These are phyloP conservation scores for Phoebastria nigripes DNA, from an alignment of 2,797 vertebrate genomes.

Conservation along the genomic window DNA sequence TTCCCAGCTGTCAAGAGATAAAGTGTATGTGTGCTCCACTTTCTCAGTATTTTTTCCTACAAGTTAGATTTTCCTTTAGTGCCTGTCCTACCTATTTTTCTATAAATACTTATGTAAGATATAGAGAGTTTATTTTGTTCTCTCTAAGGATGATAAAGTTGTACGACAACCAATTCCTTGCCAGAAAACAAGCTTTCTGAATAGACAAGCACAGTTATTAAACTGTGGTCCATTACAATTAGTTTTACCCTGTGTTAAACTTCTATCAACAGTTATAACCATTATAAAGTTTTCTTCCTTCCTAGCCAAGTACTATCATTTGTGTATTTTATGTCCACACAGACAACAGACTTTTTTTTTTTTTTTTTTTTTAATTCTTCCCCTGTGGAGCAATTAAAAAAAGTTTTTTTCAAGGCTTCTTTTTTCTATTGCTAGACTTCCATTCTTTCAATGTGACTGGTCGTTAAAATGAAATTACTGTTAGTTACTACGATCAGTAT, in stretches of 20 bases:
- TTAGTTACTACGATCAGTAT: neutral
- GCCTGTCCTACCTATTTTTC: neutral
- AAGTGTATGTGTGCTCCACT: neutral
- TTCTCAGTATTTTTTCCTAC: neutral
- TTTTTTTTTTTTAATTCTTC: neutral
- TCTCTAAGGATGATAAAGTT: neutral
- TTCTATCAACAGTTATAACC: neutral
- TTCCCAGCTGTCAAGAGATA: neutral
- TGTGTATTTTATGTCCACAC: neutral
- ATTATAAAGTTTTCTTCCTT: neutral
- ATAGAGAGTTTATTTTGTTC: neutral
- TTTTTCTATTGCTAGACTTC: neutral
- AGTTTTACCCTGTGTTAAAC: neutral
- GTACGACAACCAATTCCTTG: neutral
- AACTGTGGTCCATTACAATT: neutral
- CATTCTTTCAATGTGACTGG: neutral
- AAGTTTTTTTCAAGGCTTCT: neutral
- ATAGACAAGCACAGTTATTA: neutral
- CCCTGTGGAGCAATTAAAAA: neutral
- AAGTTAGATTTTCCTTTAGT: neutral
- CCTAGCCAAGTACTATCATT: neutral
- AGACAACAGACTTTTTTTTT: neutral
- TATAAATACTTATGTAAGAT: neutral
- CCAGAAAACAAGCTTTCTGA: neutral
- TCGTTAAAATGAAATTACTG: neutral